Evolutionary conservation across 2,113 vertebrate species (phyloP).

Genomic region (Ceyx cyanopectus): DNA sequence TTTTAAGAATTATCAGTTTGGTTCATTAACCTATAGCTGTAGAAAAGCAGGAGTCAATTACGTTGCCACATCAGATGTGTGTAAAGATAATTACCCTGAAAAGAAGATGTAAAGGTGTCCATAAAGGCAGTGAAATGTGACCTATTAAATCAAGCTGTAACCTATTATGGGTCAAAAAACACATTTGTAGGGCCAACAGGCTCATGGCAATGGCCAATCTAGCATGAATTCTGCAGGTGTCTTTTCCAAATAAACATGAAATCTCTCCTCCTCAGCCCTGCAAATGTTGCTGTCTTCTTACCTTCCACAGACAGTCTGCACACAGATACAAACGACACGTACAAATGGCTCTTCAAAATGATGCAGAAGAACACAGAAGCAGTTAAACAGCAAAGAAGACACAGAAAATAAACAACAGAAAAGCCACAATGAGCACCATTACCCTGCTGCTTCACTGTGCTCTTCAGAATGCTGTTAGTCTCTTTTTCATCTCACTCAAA

Average conservation of each 20-base stretch:
- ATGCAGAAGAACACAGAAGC: not conserved
- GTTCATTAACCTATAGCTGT: constrained; percentile 79
- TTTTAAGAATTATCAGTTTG: constrained; percentile 69
- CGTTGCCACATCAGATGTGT: constrained; percentile 74
- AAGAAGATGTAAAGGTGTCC: constrained; percentile 79
- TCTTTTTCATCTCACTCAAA: not conserved
- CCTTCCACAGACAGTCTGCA: not conserved
- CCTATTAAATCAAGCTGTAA: constrained; percentile 82
- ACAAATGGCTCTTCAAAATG: not conserved
- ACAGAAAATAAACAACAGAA: not conserved
- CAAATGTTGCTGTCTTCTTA: not conserved
- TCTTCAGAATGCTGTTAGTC: not conserved
- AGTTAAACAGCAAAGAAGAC: not conserved
- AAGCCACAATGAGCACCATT: not conserved
- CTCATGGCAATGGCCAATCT: constrained; percentile 71
- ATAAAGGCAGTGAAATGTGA: constrained; percentile 82
- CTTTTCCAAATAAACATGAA: constrained; percentile 68
- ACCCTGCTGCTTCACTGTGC: not conserved
- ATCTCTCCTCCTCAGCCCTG: constrained; percentile 36
- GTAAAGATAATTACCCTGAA: constrained; percentile 81
- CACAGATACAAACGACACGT: not conserved
- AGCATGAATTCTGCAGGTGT: constrained; percentile 80
- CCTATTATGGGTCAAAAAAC: constrained; percentile 81
- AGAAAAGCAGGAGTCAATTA: constrained; percentile 80
- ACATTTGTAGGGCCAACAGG: constrained; percentile 76